A percentile compares a stretch with the other conserved stretches of the same genome.
phyloP scores from a whole-genome alignment of 2,888 invertebrate genomes.

The Epinotia demarniana region DNA sequence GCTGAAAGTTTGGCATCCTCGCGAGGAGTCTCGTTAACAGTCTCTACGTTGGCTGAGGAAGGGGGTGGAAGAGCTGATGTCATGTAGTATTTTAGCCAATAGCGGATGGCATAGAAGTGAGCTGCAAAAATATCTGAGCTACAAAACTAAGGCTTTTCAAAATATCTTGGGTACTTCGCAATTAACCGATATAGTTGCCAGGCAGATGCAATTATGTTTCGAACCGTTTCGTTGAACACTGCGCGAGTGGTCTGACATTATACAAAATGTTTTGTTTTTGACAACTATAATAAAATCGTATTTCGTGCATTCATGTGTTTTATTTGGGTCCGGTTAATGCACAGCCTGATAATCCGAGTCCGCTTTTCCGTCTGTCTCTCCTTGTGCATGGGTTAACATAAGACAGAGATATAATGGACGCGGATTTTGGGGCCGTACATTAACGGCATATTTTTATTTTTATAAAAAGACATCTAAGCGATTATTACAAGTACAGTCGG shows the following conservation, averaged over 20 bases:
- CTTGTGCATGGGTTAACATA: no score
- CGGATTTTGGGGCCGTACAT: no score
- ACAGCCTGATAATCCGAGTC: no score
- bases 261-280: slow-evolving; percentile 3
- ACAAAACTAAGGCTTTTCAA: neutral
- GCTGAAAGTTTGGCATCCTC: neutral
- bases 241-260: neutral
- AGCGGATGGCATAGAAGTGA: neutral
- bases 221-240: neutral
- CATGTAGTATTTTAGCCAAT: neutral
- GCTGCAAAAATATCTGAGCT: neutral
- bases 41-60: neutral
- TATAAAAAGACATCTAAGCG: neutral
- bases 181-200: neutral
- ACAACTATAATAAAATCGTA: neutral
- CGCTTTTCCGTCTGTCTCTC: no score
- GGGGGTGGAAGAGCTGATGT: neutral
- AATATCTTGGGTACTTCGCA: neutral
- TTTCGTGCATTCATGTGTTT: neutral
- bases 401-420: no score
- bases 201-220: neutral
- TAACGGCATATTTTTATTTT: neutral
- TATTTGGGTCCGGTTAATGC: neutral
- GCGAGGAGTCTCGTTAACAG: neutral
- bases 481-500: neutral